Evolutionary conservation across 2,888 invertebrate species (phyloP), one percentile per base, ranked within the genome.

Genomic region (Chydorus sphaericus): DNA sequence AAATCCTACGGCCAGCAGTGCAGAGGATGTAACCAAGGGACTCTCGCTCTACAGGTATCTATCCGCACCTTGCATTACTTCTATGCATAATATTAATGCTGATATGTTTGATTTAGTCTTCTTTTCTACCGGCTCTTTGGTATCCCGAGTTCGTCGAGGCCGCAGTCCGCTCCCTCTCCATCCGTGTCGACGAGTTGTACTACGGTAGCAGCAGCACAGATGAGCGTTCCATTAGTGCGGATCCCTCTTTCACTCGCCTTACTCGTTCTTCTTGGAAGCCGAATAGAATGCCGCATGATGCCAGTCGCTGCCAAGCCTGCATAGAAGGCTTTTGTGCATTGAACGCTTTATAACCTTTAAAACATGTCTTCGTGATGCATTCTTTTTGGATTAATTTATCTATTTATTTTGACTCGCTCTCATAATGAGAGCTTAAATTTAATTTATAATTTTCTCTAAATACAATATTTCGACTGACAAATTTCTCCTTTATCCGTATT

Each of bases 1-100:
- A 68, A 69, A 58, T 62, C 73, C 53, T 73, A 69, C 61, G 72
- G 73, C 5, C 73, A 73, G 59, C 68, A 70, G 60, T 73, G 73
- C 59, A 65, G 65, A 44, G 72, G 72, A 59, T 44, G 44, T 10
- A 26, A 23, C 26, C n/a, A n/a, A n/a, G n/a, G n/a, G n/a, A n/a
- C n/a, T n/a, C n/a, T n/a, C n/a, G n/a, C n/a, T n/a, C n/a, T n/a
- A n/a, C n/a, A 44, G 44, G 44, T 23, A 44, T 26, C 7, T 44
- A 3, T 6, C 2, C 18, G 23, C 28, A 26, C 28, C 44, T 36
- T 1, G 14, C 16, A 2, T 36, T 36, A n/a, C 44, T n/a, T 11
- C 16, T 39, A 6, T 6, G 7, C 8, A 23, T 2, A n/a, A n/a
- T n/a, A n/a, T n/a, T n/a, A n/a, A n/a, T n/a, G n/a, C n/a, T n/a